A percentile compares a stretch with the other conserved stretches of the same genome.
Evolutionary conservation across 2,797 vertebrate genomes (phyloP).

Genomic region (Cyclopterus lumpus): DNA sequence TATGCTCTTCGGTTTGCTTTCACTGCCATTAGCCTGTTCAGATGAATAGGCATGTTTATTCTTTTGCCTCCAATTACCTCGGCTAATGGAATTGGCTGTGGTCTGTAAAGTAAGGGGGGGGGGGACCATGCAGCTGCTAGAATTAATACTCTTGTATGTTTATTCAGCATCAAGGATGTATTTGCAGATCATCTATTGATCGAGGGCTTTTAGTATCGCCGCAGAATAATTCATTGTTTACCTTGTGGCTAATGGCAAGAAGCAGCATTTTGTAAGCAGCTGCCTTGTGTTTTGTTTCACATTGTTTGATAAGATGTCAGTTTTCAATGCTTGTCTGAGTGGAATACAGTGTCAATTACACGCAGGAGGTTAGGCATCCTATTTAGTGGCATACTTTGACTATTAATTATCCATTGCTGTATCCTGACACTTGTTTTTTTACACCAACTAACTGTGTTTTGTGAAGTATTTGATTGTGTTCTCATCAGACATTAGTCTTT

Average conservation of each 20-base stretch:
- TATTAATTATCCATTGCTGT: not conserved
- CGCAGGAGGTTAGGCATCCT: too few species aligned
- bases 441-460: not conserved
- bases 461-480: not conserved
- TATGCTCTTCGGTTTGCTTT: slow-evolving; percentile 43
- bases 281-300: slow-evolving; percentile 3
- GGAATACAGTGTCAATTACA: not conserved
- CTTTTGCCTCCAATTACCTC: slow-evolving; percentile 47
- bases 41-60: slow-evolving; percentile 37
- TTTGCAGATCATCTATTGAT: slow-evolving; percentile 21
- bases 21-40: slow-evolving; percentile 25
- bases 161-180: slow-evolving; percentile 5
- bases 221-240: slow-evolving; percentile 18
- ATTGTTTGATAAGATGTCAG: not conserved
- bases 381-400: not conserved
- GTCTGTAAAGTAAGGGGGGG: slow-evolving; percentile 35
- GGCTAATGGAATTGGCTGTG: slow-evolving; percentile 50
- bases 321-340: not conserved
- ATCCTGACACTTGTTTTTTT: not conserved
- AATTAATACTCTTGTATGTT: slow-evolving; percentile 17
- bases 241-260: not conserved
- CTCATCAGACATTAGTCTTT: not conserved
- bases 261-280: not conserved
- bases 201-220: slow-evolving; percentile 14
- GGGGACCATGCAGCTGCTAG: slow-evolving; percentile 22